Evolutionary conservation across 2,888 invertebrate species (phyloP), one percentile per base, ranked within the genome.

Genomic region (Laspeyria flexula): DNA sequence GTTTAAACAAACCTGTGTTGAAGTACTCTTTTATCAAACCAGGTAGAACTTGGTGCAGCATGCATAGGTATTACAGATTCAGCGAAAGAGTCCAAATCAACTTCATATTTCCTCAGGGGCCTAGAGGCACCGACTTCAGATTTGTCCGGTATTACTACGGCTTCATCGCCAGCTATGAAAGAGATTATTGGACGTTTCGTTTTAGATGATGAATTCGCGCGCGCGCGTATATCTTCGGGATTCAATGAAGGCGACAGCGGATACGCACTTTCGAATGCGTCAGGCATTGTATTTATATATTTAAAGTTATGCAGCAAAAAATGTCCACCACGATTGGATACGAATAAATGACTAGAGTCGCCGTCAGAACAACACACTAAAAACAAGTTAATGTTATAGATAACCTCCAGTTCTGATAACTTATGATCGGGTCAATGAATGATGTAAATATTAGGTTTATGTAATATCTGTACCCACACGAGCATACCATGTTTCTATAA

Each of bases 11-110:
- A 94, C 94, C 94, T 94, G 91, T 94, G 94, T 39, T 93, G 90
- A 11, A 94, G 77, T 21, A 88, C 91, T 65, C 95, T 85, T 71
- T 92, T 93, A 79, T 94, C 94, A 53, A 93, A 86, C 93, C 93
- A 94, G 35, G 85, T 86, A 64, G 84, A 27, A 18, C 11, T 38
- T 27, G 37, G 12, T 25, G n/a, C 18, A 9, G 30, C 85, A 41
- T 91, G 85, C 81, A 88, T 86, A 15, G 83, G 83, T 29, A 79
- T 79, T 49, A 93, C 79, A 1, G 93, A 93, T 60, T 93, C 93
- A n/a, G 92, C 92, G 71, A 93, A 94, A 68, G 92, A 90, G 65
- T 94, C 94, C 43, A 94, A 65, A 57, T 94, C 94, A 30, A 87
- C 68, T 58, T 94, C 94, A 42, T 92, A 88, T 57, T 83, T 78